phyloP scores from a whole-genome alignment of 2,888 invertebrate species.

The Pycnomerus fuliginosus region DNA sequence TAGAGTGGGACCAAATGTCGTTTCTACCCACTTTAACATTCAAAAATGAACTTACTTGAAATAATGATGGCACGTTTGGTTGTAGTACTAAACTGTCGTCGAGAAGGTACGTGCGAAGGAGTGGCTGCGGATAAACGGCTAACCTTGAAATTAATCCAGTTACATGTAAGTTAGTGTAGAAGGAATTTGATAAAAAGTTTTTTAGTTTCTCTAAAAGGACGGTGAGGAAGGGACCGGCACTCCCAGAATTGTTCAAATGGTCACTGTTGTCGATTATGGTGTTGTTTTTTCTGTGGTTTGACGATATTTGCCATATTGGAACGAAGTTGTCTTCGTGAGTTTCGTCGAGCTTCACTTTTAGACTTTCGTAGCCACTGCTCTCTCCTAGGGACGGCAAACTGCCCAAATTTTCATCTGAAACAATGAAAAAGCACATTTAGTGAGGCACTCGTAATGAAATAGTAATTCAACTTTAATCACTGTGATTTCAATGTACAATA shows the following conservation, averaged over 20 bases:
- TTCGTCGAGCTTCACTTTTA: constrained; percentile 61
- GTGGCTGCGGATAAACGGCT: constrained; percentile 84
- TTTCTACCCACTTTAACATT: too few species aligned
- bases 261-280: constrained; percentile 52
- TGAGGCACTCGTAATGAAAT: too few species aligned
- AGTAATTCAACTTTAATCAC: too few species aligned
- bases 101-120: constrained; percentile 83
- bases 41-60: constrained; percentile 65
- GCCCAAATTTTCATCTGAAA: constrained; percentile 47
- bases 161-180: constrained; percentile 83
- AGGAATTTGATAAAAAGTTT: constrained; percentile 78
- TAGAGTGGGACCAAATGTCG: too few species aligned
- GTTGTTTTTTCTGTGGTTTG: constrained; percentile 27
- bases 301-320: constrained; percentile 50
- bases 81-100: constrained; percentile 83
- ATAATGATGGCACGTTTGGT: constrained; percentile 86
- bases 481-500: too few species aligned
- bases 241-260: constrained; percentile 48
- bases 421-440: too few species aligned
- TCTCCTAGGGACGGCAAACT: constrained; percentile 73
- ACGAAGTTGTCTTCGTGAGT: constrained; percentile 37
- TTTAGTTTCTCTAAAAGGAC: constrained; percentile 79
- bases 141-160: constrained; percentile 85
- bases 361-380: constrained; percentile 77
- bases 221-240: constrained; percentile 76